Conservation (phyloP, 2,797 vertebrate genomes). For the Pogonophryne albipinna region DNA sequence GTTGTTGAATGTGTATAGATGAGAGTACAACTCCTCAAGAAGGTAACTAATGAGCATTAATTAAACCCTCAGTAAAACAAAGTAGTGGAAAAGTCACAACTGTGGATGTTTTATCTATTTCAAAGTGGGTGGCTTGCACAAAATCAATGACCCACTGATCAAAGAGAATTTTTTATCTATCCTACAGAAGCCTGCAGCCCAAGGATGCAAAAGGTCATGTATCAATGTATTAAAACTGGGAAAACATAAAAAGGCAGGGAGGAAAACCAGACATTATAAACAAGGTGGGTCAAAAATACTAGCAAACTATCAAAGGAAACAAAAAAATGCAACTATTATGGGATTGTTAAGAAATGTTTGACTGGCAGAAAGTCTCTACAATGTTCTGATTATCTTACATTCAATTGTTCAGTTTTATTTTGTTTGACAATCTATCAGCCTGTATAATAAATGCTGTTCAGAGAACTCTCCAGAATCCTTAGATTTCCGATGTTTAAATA, state of each 20-base stretch:
- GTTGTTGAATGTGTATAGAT: neutral
- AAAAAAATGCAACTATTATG: too few species aligned
- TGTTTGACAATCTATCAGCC: neutral
- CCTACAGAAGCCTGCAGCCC: neutral
- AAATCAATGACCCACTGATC: conserved; percentile 4
- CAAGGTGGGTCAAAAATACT: neutral
- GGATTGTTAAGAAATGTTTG: too few species aligned
- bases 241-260: too few species aligned
- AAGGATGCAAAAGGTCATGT: neutral
- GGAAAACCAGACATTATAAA: too few species aligned
- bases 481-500: too few species aligned
- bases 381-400: neutral
- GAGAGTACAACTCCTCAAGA: neutral
- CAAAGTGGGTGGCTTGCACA: neutral
- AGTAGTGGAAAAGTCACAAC: neutral
- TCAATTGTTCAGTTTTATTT: neutral
- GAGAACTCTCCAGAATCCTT: neutral
- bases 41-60: neutral
- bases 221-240: neutral
- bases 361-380: neutral
- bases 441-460: neutral
- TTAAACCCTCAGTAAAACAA: neutral
- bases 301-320: too few species aligned
- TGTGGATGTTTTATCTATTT: conserved; percentile 3
- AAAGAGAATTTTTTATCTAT: conserved; percentile 1